These are phyloP conservation scores for Xestia xanthographa DNA, from an alignment of 2,888 invertebrate species.

Conservation along the genomic window DNA sequence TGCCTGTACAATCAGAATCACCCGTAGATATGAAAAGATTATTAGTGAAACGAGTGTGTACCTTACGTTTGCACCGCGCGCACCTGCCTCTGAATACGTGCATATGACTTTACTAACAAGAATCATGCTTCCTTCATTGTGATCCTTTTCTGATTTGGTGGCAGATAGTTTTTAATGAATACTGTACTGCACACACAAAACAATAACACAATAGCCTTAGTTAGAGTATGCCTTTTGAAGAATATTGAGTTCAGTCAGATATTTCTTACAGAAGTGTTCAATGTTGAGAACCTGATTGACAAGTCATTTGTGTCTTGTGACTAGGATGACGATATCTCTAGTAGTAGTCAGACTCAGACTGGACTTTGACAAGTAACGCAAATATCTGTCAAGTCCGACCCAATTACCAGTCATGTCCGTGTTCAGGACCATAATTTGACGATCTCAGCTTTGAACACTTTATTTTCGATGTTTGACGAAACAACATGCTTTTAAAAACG, in stretches of 20 bases:
- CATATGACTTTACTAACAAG: too few relatives aligned
- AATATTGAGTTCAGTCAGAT: background rate
- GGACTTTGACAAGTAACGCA: too few relatives aligned
- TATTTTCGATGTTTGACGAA: too few relatives aligned
- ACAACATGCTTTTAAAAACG: background rate
- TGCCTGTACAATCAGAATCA: too few relatives aligned
- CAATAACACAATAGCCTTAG: background rate
- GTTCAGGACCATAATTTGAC: too few relatives aligned
- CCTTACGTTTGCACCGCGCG: background rate
- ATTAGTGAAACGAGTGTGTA: too few relatives aligned
- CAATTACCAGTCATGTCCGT: too few relatives aligned
- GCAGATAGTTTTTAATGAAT: constrained; percentile 3
- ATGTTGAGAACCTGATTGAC: background rate
- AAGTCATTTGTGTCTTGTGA: background rate
- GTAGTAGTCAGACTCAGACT: background rate
- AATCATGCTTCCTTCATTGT: constrained; percentile 3
- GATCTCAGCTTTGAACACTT: too few relatives aligned
- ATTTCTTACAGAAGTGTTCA: background rate
- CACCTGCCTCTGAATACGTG: too few relatives aligned
- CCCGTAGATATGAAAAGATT: too few relatives aligned
- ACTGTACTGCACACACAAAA: constrained; percentile 30
- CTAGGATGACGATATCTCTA: background rate
- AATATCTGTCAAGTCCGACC: too few relatives aligned
- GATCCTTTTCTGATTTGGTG: background rate
- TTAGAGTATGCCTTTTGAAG: background rate